Base-by-base conservation (phyloP, 1,140 invertebrate genomes). In the Aporrectodea caliginosa region DNA sequence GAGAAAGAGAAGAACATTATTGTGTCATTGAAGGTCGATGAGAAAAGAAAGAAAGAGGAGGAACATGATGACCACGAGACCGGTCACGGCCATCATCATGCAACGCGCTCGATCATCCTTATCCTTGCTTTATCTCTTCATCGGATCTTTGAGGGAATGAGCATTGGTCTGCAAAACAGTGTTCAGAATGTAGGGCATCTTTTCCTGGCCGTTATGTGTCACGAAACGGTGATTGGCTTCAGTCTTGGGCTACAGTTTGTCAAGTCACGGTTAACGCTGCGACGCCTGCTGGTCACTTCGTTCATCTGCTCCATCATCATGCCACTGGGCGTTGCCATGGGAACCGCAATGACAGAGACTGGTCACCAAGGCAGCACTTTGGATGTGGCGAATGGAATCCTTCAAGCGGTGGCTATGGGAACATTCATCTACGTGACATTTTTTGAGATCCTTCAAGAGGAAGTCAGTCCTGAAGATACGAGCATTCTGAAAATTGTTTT, bases 391-490 rank as follows among this genome's bases (percentile, higher is more conserved):
- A 90, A 89, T 84, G 90, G 89, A 0, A 87, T 90, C 78, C 86
- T 92, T 35, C 91, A 92, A 85, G 91, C 90, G 73, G 81, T 97
- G 16, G 94, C 95, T 16, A 94, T 93, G 22, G 96, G 96, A 33
- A 97, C 95, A 1, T 91, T 98, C 43, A 89, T 98, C 0, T 98
- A 97, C 87, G 94, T 97, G 69, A 95, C 94, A 0, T 94, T 96
- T 73, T 94, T 95, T 84, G 96, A 98, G 89, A 93, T 98, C 71
- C 88, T 98, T 35, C 95, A 88, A 58, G 89, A 90, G 82, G 90
- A 90, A 82, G 78, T 90, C 35, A 82, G 71, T 34, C 79, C 79
- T 1, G 68, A 77, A 14, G 79, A 80, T 31, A 77, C 79, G 14
- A 77, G 79, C 34, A 27, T 80, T n/a, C 16, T 30, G n/a, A 80